Base-by-base conservation (phyloP, 2,888 invertebrate species). In the Plutella xylostella region DNA sequence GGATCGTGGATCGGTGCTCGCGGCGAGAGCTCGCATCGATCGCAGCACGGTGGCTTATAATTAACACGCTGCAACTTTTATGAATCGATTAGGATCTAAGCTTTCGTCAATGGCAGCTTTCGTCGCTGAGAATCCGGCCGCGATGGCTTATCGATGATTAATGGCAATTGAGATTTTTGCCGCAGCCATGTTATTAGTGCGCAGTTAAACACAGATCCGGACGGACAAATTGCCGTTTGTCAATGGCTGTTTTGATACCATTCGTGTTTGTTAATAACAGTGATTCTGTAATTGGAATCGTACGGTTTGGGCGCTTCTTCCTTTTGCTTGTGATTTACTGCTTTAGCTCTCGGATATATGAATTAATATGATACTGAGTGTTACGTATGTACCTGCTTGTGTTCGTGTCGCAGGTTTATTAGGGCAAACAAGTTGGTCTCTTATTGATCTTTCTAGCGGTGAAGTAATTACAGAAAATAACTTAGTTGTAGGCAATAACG, bases 31-130 rank as follows among this genome's bases (percentile, higher is more conserved):
- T 39, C 47, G 40, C 39, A 33, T 30, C 63, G 59, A 65, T 69
- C 68, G 72, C 77, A 72, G 69, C 63, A 63, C 82, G 63, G 83
- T 83, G 82, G 83, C 83, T 75, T 82, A 82, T 83, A 82, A 83
- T 83, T 83, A 83, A 83, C 83, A 82, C 83, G 72, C 74, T 72
- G 72, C 75, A 70, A 78, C 75, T 79, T 75, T 82, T 82, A 80
- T 82, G 77, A 82, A 79, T 75, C 77, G 83, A 83, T 83, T 83
- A 79, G 69, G 66, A 83, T 83, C 83, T 82, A 80, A 82, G 82
- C 83, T 83, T 83, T 83, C 79, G 75, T 83, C 83, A 80, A 82
- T 83, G 73, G 72, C 73, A 72, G 77, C 75, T 75, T 75, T 77
- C 76, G 70, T 72, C 73, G 72, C 66, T 61, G 65, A 63, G 61